Percentiles rank a stretch among this genome's conserved stretches.
phyloP scores from a whole-genome alignment of 2,888 invertebrate species.

The Sipha maydis region DNA sequence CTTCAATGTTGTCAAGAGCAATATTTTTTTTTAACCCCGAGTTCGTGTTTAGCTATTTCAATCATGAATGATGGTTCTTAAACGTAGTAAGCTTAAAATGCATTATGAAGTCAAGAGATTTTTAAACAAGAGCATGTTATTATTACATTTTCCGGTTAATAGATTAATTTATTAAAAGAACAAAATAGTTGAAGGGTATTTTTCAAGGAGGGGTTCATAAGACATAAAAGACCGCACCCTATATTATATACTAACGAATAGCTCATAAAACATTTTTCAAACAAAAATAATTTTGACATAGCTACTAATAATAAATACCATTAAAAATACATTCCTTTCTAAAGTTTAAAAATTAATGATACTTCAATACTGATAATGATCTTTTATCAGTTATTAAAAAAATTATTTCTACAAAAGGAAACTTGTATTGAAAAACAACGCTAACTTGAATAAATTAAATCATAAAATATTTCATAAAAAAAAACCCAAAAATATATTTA shows the following conservation, averaged over 20 bases:
- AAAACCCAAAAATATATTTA: too few relatives aligned
- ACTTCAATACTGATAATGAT: neutral
- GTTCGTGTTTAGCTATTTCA: neutral
- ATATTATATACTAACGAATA: neutral
- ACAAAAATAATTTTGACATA: conserved; percentile 21
- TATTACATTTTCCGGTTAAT: conserved; percentile 20
- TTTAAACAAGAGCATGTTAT: conserved; percentile 26
- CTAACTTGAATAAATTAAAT: neutral
- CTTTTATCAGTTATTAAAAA: neutral
- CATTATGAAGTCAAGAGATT: conserved; percentile 24
- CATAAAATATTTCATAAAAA: too few relatives aligned
- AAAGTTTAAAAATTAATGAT: neutral
- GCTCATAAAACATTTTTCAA: conserved; percentile 1
- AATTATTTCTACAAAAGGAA: neutral
- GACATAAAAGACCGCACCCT: conserved; percentile 26
- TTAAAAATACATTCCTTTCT: neutral
- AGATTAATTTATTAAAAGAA: conserved; percentile 22
- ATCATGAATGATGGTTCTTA: neutral
- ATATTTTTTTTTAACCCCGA: neutral
- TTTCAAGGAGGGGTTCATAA: conserved; percentile 18
- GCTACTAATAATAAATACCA: neutral
- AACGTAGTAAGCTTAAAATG: neutral
- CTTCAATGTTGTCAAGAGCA: neutral
- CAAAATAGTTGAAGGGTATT: conserved; percentile 15
- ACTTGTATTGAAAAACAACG: neutral